Evolutionary conservation across 2,797 vertebrate genomes (phyloP).

Genomic region (Champsocephalus gunnari): DNA sequence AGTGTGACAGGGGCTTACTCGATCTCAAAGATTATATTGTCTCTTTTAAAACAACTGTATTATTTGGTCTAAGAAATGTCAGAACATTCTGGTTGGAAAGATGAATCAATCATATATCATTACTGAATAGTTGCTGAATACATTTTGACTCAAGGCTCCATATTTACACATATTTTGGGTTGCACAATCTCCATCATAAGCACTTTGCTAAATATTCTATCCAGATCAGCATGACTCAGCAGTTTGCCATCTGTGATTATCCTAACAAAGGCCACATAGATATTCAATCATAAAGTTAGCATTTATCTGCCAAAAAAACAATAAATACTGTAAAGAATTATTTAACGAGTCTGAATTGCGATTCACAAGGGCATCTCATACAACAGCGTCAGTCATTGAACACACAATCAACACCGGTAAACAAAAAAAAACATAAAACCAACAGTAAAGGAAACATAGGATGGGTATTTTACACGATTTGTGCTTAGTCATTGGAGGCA

Average conservation of each 20-base stretch:
- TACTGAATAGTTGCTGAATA: too few species aligned
- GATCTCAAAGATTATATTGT: neutral
- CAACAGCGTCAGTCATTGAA: neutral
- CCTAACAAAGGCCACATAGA: neutral
- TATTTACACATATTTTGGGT: too few species aligned
- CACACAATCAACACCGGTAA: neutral
- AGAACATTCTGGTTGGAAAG: neutral
- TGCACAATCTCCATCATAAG: neutral
- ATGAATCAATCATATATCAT: too few species aligned
- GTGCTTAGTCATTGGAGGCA: constrained; percentile 43
- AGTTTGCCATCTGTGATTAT: neutral
- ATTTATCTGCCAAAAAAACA: constrained; percentile 20
- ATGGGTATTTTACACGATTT: constrained; percentile 17
- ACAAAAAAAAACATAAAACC: constrained; percentile 5
- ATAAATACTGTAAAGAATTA: constrained; percentile 3
- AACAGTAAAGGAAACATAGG: constrained; percentile 12
- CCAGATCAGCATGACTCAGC: neutral
- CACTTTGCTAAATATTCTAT: neutral
- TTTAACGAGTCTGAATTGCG: constrained; percentile 1
- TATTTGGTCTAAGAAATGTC: neutral
- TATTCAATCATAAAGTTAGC: constrained; percentile 18
- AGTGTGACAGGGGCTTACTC: too few species aligned
- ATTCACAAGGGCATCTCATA: neutral
- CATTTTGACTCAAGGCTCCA: too few species aligned
- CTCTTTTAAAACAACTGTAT: neutral